Base-by-base conservation (phyloP, 2,797 vertebrate species). In the Carapus acus region DNA sequence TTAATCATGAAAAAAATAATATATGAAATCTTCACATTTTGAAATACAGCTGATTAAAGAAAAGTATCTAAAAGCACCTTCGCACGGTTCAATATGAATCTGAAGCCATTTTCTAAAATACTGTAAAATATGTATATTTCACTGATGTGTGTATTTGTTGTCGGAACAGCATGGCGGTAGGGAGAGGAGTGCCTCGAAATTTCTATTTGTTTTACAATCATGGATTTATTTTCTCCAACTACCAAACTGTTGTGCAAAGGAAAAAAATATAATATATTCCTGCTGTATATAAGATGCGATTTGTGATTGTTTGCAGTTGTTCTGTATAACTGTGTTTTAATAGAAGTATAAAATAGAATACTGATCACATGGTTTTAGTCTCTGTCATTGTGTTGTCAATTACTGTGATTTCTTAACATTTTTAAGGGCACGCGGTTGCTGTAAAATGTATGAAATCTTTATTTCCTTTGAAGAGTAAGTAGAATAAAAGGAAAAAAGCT, bases 281-380 rank as follows among this genome's bases (percentile, higher is more conserved):
- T 78, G 90, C 92, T 94, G 93, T 95, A 96, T 83, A 94, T 96
- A 93, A 90, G 85, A 90, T 86, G 89, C 84, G 86, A 90, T 91
- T 90, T 87, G 91, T 94, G 92, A 90, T 88, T 87, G 90, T 92
- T 92, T 94, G 90, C 89, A 92, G 83, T 88, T 90, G 92, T 93
- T 91, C 88, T 91, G 91, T 93, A 91, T 91, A 90, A 93, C 89
- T 92, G 92, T 94, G 91, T 94, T 94, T 92, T 93, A 92, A 90
- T 88, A 88, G 88, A 90, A 89, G 89, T 90, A 87, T 88, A 81
- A 86, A 82, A 85, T 79, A 85, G 77, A 81, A 84, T 60, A 79
- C 74, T 76, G 65, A 66, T 73, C 67, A 55, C 22, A 58, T 74
- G 69, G 68, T 74, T 65, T 69, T 76, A 57, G 56, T 58, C 71